Conservation (phyloP, 2,113 vertebrate species). For the Excalfactoria chinensis region DNA sequence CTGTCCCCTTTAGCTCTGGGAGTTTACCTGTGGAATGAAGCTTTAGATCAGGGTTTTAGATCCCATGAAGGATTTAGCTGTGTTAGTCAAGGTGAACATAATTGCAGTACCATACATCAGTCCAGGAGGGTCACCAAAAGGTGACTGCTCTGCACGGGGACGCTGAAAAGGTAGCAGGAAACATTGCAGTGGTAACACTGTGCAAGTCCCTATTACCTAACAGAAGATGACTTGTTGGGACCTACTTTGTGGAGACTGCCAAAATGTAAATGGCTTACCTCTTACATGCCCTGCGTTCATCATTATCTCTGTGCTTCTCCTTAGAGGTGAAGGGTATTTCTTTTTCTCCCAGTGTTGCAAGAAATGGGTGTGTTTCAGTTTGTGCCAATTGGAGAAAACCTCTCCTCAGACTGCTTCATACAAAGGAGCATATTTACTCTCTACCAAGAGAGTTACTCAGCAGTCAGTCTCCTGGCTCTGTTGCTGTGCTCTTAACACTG, state of each 20-base stretch:
- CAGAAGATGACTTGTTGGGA: neutral
- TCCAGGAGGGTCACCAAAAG: neutral
- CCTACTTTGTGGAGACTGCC: neutral
- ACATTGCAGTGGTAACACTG: neutral
- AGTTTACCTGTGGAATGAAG: neutral
- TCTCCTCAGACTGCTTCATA: neutral
- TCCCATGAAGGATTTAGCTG: neutral
- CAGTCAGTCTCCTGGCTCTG: neutral
- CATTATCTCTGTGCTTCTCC: neutral
- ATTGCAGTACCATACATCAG: neutral
- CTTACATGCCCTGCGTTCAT: neutral
- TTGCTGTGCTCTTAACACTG: neutral
- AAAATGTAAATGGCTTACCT: neutral
- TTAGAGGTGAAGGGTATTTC: neutral
- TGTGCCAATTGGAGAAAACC: neutral
- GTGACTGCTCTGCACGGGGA: fast-evolving
- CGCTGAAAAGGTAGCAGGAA: neutral
- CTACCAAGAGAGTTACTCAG: neutral
- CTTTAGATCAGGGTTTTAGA: neutral
- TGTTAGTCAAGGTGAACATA: neutral
- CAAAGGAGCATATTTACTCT: slow-evolving; percentile 33
- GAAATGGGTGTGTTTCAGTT: neutral
- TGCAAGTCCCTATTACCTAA: neutral
- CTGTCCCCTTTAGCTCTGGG: neutral
- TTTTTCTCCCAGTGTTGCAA: neutral